These are phyloP conservation scores for Etheostoma cragini DNA, from an alignment of 2,113 vertebrate genomes.

Conservation along the genomic window DNA sequence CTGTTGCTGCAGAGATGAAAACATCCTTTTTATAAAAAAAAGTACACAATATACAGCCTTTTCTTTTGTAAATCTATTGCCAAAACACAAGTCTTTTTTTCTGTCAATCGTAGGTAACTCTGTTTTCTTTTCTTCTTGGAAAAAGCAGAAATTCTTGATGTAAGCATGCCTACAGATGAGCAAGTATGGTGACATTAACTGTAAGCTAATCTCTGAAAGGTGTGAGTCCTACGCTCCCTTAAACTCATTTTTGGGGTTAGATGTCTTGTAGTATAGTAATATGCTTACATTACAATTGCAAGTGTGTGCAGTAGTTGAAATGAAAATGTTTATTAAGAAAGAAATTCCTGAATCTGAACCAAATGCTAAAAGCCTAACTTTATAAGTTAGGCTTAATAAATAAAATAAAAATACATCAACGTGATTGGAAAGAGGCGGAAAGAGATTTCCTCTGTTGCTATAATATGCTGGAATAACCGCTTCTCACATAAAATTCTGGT, in stretches of 20 bases:
- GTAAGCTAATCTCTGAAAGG: not conserved
- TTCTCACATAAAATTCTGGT: not conserved
- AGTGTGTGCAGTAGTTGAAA: too few relatives aligned
- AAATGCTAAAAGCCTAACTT: too few relatives aligned
- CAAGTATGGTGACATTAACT: not conserved
- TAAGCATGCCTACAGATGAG: not conserved
- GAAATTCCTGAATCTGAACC: too few relatives aligned
- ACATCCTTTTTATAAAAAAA: not conserved
- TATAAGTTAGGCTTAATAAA: too few relatives aligned
- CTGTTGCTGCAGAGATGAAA: slow-evolving; percentile 31
- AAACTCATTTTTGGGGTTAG: not conserved
- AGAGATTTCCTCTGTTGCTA: too few relatives aligned
- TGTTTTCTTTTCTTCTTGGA: not conserved
- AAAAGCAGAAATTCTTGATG: not conserved
- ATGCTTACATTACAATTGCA: too few relatives aligned
- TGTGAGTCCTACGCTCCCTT: not conserved
- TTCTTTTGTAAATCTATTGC: slow-evolving; percentile 16
- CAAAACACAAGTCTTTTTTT: slow-evolving; percentile 2
- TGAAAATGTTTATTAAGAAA: too few relatives aligned
- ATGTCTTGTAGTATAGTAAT: not conserved
- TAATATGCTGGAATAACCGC: too few relatives aligned
- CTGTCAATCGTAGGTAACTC: not conserved
- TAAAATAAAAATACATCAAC: too few relatives aligned
- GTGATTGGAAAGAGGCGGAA: too few relatives aligned
- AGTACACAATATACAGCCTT: not conserved